Percentiles rank a stretch among this genome's conserved stretches.
Evolutionary conservation across 2,113 vertebrate species (phyloP).

Genomic region (Caloenas nicobarica): DNA sequence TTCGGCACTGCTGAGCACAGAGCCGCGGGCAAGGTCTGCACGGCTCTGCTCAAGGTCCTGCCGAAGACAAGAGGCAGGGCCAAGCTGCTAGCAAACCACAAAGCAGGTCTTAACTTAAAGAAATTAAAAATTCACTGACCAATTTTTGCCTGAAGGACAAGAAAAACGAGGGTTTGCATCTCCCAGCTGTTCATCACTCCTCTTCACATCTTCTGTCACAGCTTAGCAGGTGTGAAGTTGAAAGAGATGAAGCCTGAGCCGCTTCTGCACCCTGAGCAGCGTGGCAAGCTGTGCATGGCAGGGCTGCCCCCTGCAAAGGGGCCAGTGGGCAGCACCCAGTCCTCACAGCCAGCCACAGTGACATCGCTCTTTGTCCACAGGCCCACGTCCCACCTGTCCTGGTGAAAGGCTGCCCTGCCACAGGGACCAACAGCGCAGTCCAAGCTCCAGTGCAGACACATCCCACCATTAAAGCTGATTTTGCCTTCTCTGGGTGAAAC

Average conservation of each 20-base stretch:
- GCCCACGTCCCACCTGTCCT: fast-evolving
- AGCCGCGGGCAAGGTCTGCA: not conserved
- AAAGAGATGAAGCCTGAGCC: not conserved
- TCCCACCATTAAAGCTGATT: not conserved
- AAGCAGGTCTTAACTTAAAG: not conserved
- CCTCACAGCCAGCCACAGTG: no score
- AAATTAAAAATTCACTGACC: not conserved
- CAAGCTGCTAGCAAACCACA: not conserved
- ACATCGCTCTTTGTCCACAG: fast-evolving
- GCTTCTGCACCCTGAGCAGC: not conserved
- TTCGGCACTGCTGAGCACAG: fast-evolving
- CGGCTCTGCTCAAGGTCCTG: not conserved
- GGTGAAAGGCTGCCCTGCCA: not conserved
- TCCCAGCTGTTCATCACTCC: not conserved
- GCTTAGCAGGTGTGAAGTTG: not conserved
- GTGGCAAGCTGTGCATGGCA: fast-evolving
- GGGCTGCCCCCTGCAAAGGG: no score
- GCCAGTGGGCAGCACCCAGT: no score
- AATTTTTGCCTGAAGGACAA: not conserved
- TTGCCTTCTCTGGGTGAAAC: not conserved
- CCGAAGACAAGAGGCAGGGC: not conserved
- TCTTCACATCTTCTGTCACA: not conserved
- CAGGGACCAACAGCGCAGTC: fast-evolving
- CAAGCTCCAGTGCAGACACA: not conserved
- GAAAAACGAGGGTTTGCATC: not conserved